Conservation (phyloP, 2,113 vertebrate species). For the Isichthys henryi region DNA sequence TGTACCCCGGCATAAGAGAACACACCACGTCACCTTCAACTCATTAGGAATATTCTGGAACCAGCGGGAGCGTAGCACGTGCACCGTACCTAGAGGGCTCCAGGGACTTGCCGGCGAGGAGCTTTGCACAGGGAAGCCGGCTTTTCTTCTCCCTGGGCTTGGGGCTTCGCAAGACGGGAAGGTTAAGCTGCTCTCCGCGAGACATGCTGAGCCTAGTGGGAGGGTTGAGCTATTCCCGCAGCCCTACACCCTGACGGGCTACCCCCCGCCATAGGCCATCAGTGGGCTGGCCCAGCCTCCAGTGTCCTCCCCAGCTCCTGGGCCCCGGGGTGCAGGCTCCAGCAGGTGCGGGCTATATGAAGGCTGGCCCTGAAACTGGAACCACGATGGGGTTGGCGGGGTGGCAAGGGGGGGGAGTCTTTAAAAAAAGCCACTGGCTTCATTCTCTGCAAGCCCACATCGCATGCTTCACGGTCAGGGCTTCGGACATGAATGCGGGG, state of each 20-base stretch:
- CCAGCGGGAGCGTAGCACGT: not conserved
- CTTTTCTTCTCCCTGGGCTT: constrained; percentile 54
- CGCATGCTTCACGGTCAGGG: not conserved
- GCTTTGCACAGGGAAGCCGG: constrained; percentile 47
- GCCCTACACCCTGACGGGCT: constrained; percentile 32
- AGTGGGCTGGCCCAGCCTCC: constrained; percentile 26
- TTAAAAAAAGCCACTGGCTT: constrained; percentile 18
- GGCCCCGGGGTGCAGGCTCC: constrained; percentile 44
- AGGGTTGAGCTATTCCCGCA: constrained; percentile 36
- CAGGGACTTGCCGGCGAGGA: constrained; percentile 26
- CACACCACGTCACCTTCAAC: not conserved
- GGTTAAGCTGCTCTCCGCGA: constrained; percentile 45
- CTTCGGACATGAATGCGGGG: not conserved
- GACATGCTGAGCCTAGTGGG: constrained; percentile 51
- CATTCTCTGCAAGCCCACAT: constrained; percentile 7
- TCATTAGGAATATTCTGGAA: not conserved
- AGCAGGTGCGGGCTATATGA: constrained; percentile 13
- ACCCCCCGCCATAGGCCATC: constrained; percentile 39
- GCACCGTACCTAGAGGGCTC: constrained; percentile 52
- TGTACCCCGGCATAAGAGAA: not conserved
- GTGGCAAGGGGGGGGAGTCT: not conserved
- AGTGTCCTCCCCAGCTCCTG: not conserved
- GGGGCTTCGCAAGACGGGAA: constrained; percentile 41
- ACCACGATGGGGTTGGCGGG: not conserved
- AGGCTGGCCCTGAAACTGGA: constrained; percentile 14